These are phyloP conservation scores for Cosmia pyralina DNA, from an alignment of 2,888 invertebrate species.

Conservation along the genomic window DNA sequence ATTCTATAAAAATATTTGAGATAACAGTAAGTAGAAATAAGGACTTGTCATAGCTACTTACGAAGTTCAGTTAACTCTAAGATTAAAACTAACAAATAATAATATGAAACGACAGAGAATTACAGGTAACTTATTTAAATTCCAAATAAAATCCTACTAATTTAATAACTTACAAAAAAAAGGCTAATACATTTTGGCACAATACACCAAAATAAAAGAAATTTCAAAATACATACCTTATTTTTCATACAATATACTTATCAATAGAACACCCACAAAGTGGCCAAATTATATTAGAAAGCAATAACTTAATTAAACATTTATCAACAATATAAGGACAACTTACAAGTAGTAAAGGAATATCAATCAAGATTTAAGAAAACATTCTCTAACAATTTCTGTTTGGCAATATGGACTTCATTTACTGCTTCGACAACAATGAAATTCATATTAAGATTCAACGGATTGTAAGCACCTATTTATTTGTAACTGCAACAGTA, in stretches of 20 bases:
- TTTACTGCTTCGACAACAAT: conserved; percentile 15
- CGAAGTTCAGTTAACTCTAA: conserved; percentile 50
- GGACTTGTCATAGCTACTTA: conserved; percentile 52
- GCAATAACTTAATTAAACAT: conserved; percentile 51
- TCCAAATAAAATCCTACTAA: conserved; percentile 64
- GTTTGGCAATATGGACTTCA: conserved; percentile 45
- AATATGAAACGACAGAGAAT: conserved; percentile 51
- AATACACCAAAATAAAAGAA: conserved; percentile 72
- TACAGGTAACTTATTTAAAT: conserved; percentile 71
- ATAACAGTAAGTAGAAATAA: conserved; percentile 66
- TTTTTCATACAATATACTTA: conserved; percentile 17
- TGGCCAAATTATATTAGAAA: conserved; percentile 45
- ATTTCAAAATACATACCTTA: conserved; percentile 52
- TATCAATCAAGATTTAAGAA: conserved; percentile 33
- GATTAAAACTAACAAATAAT: conserved; percentile 54
- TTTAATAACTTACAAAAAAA: conserved; percentile 69
- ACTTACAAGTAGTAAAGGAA: conserved; percentile 42
- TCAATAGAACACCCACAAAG: conserved; percentile 35
- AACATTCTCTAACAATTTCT: conserved; percentile 23
- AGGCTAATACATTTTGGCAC: conserved; percentile 78
- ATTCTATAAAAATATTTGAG: conserved; percentile 66
- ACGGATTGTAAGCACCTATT: conserved; percentile 52
- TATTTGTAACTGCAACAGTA: conserved; percentile 30
- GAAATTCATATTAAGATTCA: conserved; percentile 43
- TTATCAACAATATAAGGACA: conserved; percentile 51